phyloP scores from a whole-genome alignment of 2,888 invertebrate genomes.

The Eristalis intricaria region DNA sequence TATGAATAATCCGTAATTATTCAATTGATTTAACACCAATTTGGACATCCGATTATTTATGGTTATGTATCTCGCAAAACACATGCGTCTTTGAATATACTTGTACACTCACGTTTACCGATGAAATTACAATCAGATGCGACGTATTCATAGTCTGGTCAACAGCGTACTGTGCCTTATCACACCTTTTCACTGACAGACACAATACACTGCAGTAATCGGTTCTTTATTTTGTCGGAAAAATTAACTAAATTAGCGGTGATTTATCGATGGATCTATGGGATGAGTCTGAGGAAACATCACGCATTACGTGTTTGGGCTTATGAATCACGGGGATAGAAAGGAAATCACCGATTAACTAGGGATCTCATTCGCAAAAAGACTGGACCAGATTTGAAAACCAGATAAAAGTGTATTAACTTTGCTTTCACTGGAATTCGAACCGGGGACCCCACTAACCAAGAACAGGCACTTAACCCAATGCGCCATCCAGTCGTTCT shows the following conservation, averaged over 20 bases:
- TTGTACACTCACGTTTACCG: background rate
- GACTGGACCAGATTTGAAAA: too few relatives aligned
- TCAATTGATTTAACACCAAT: conserved; percentile 51
- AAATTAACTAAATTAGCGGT: too few relatives aligned
- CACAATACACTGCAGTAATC: background rate
- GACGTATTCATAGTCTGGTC: background rate
- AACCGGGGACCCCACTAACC: too few relatives aligned
- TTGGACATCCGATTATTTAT: conserved; percentile 13
- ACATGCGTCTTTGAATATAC: background rate
- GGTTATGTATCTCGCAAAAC: background rate
- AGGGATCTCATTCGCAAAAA: too few relatives aligned
- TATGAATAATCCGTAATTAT: conserved; percentile 49
- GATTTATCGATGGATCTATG: background rate
- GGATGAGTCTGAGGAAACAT: too few relatives aligned
- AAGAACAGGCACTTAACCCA: too few relatives aligned
- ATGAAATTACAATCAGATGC: background rate
- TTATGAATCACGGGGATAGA: too few relatives aligned
- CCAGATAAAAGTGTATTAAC: too few relatives aligned
- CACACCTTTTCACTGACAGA: background rate
- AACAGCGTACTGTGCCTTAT: background rate
- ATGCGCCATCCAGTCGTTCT: too few relatives aligned
- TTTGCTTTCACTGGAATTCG: too few relatives aligned
- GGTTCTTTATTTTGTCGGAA: background rate
- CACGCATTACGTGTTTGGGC: too few relatives aligned
- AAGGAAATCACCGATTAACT: too few relatives aligned